Percentiles rank a stretch among this genome's conserved stretches.
Evolutionary conservation across 2,888 invertebrate species (phyloP).

Genomic region (Andrena bucephala): DNA sequence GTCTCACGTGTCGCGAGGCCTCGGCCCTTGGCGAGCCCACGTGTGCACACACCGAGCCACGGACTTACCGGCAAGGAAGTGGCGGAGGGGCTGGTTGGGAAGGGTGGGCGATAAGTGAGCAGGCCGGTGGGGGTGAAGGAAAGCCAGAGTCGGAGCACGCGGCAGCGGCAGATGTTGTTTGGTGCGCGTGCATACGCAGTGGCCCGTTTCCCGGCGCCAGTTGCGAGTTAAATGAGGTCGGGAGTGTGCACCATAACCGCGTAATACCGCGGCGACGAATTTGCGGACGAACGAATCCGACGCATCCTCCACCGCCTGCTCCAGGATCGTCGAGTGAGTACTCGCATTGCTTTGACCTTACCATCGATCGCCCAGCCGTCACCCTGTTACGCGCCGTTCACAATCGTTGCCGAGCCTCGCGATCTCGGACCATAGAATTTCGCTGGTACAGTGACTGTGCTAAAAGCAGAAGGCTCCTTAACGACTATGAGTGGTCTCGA

Average conservation of each 20-base stretch:
- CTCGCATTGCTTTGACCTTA: slow-evolving; percentile 5
- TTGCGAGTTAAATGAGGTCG: slow-evolving; percentile 54
- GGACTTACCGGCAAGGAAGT: slow-evolving; percentile 3
- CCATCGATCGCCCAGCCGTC: not conserved
- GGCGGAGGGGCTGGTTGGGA: not conserved
- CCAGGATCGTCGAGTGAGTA: slow-evolving; percentile 3
- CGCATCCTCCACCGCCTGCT: not conserved
- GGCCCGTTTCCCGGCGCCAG: slow-evolving; percentile 13
- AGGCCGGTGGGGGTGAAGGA: not conserved
- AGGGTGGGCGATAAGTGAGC: not conserved
- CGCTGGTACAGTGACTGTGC: not conserved
- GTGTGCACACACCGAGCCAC: slow-evolving; percentile 20
- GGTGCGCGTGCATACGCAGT: not conserved
- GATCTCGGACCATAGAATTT: not conserved
- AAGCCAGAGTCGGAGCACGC: slow-evolving; percentile 36
- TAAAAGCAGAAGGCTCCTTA: no score
- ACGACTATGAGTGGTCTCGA: no score
- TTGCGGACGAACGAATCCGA: slow-evolving; percentile 20
- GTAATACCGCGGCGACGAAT: slow-evolving; percentile 28
- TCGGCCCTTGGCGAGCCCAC: not conserved
- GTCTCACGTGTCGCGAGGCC: slow-evolving; percentile 5
- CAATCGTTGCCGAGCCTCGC: not conserved
- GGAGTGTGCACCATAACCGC: slow-evolving; percentile 16
- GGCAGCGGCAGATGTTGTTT: slow-evolving; percentile 49
- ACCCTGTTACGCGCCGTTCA: not conserved